phyloP scores from a whole-genome alignment of 1,140 invertebrate species.

The Chironomus striatipennis region DNA sequence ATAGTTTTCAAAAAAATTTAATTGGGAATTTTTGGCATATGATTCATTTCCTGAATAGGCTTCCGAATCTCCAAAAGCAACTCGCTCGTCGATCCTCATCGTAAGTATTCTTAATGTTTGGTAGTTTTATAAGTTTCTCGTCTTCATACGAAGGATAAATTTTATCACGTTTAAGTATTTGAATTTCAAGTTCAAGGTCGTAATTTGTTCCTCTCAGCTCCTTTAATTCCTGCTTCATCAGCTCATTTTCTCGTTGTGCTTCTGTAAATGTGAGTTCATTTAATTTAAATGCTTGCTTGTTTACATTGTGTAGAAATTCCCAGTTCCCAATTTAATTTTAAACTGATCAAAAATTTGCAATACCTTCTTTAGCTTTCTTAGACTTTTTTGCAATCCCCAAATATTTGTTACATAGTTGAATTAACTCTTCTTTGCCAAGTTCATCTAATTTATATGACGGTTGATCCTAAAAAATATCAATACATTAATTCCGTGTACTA shows the following conservation, averaged over 20 bases:
- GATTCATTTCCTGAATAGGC: not conserved
- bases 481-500: too few species aligned
- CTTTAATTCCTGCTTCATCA: not conserved
- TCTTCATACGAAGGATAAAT: not conserved
- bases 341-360: too few species aligned
- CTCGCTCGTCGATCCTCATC: not conserved
- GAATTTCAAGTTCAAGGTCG: not conserved
- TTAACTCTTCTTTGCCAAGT: constrained; percentile 51
- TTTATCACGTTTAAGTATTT: not conserved
- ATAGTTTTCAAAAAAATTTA: too few species aligned
- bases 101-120: not conserved
- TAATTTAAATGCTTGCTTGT: not conserved
- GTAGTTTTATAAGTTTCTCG: not conserved
- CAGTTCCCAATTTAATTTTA: too few species aligned
- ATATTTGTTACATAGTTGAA: constrained; percentile 53
- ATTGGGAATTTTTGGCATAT: too few species aligned
- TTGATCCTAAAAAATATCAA: not conserved
- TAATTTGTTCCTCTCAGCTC: not conserved
- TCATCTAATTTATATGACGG: constrained; percentile 43
- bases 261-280: too few species aligned
- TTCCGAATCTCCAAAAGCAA: not conserved
- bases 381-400: constrained; percentile 56
- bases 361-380: constrained; percentile 54
- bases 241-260: not conserved
- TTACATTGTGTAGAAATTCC: too few species aligned